Evolutionary conservation across 2,888 invertebrate genomes (phyloP).

Genomic region (Athripsodes cinereus): DNA sequence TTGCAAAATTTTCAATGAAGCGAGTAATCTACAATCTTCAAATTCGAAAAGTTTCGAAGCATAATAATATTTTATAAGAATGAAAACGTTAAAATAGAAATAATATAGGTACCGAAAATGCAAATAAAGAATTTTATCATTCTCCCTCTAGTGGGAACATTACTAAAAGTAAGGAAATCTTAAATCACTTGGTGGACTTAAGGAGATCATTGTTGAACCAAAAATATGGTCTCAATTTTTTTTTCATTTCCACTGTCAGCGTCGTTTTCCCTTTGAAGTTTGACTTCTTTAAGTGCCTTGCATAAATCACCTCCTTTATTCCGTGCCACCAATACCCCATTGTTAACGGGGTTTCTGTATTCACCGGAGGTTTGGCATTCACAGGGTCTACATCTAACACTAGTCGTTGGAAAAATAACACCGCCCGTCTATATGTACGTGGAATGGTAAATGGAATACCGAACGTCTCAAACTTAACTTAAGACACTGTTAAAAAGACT

Average conservation of each 20-base stretch:
- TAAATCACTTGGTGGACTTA: constrained; percentile 9
- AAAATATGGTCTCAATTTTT: constrained; percentile 17
- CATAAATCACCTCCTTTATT: constrained; percentile 17
- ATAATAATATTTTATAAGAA: too few species aligned
- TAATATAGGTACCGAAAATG: too few species aligned
- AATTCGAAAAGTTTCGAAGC: too few species aligned
- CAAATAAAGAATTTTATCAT: too few species aligned
- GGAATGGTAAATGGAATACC: not conserved
- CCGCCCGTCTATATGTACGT: not conserved
- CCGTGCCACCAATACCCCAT: constrained; percentile 7
- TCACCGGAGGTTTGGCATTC: constrained; percentile 7
- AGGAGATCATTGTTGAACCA: constrained; percentile 12
- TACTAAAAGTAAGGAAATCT: constrained; percentile 2
- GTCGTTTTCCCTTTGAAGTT: constrained; percentile 13
- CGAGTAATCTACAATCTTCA: too few species aligned
- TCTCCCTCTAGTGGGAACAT: too few species aligned
- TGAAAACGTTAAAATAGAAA: too few species aligned
- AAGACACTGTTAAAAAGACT: too few species aligned
- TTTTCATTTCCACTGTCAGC: constrained; percentile 11
- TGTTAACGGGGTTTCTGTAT: constrained; percentile 10
- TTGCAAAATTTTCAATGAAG: too few species aligned
- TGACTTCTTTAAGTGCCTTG: constrained; percentile 18
- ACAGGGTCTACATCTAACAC: not conserved
- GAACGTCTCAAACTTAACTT: not conserved
- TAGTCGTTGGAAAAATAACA: not conserved